Evolutionary conservation across 2,888 invertebrate genomes (phyloP).

Genomic region (Tortrix viridana): DNA sequence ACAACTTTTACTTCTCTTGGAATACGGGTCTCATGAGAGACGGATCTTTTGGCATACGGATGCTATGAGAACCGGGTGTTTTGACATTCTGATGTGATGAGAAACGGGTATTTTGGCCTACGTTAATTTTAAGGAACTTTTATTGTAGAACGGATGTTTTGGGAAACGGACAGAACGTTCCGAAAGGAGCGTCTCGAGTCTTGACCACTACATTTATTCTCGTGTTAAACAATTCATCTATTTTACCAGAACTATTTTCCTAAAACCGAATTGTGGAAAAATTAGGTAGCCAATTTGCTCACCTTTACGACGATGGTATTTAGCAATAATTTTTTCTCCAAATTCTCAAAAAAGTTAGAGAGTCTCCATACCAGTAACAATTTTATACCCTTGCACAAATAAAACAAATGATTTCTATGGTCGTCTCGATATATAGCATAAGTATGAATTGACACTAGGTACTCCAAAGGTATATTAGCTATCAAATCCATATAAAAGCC

Average conservation of each 20-base stretch:
- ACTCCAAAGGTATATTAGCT: slow-evolving; percentile 78
- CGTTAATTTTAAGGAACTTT: too few relatives aligned
- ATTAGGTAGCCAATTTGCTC: slow-evolving; percentile 11
- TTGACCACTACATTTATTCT: too few relatives aligned
- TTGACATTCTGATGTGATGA: too few relatives aligned
- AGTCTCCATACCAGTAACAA: slow-evolving; percentile 80
- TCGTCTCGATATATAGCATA: slow-evolving; percentile 64
- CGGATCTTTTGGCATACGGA: too few relatives aligned
- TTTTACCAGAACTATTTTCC: too few relatives aligned
- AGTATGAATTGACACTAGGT: slow-evolving; percentile 71
- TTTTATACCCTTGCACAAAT: slow-evolving; percentile 80
- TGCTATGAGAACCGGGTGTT: not conserved
- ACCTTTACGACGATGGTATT: slow-evolving; percentile 74
- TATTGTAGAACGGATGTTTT: too few relatives aligned
- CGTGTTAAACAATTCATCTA: too few relatives aligned
- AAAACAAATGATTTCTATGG: slow-evolving; percentile 72
- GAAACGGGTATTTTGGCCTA: not conserved
- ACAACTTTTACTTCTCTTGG: too few relatives aligned
- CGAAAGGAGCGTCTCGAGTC: too few relatives aligned
- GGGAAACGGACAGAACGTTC: too few relatives aligned
- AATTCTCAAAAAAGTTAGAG: slow-evolving; percentile 71
- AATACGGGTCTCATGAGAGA: not conserved
- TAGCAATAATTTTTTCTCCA: slow-evolving; percentile 69
- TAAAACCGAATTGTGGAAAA: too few relatives aligned
- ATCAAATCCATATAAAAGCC: slow-evolving; percentile 80